phyloP scores from a whole-genome alignment of 2,888 invertebrate genomes.

The Rhorus exstirpatorius region DNA sequence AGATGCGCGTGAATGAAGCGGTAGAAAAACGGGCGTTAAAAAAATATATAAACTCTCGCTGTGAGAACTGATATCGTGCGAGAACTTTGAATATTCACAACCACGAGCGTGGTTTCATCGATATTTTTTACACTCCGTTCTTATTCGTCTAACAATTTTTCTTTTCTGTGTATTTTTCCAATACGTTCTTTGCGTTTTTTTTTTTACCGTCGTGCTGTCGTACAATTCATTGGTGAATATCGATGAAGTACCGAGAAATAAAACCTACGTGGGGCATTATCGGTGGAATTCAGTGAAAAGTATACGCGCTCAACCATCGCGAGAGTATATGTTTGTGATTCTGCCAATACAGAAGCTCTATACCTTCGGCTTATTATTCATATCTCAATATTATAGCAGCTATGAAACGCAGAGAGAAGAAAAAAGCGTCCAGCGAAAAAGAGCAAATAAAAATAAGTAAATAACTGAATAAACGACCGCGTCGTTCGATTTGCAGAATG shows the following conservation, averaged over 20 bases:
- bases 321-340: conserved; percentile 18
- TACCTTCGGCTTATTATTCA: neutral
- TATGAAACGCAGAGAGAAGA: neutral
- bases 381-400: neutral
- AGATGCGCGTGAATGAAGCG: neutral
- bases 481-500: conserved; percentile 7
- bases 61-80: conserved; percentile 44
- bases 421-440: neutral
- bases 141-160: conserved; percentile 47
- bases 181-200: conserved; percentile 19
- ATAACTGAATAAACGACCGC: too few species aligned
- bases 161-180: conserved; percentile 52
- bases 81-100: conserved; percentile 81
- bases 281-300: conserved; percentile 45
- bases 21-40: neutral
- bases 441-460: conserved; percentile 51
- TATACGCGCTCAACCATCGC: conserved; percentile 17
- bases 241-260: conserved; percentile 77
- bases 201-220: neutral
- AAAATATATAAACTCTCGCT: conserved; percentile 26
- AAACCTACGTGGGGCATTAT: conserved; percentile 42
- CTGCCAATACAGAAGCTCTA: conserved; percentile 1
- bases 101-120: conserved; percentile 66
- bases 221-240: conserved; percentile 79
- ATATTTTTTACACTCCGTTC: conserved; percentile 40